These are phyloP conservation scores for Ennomos quercinarius DNA, from an alignment of 2,888 invertebrate genomes.

Conservation along the genomic window DNA sequence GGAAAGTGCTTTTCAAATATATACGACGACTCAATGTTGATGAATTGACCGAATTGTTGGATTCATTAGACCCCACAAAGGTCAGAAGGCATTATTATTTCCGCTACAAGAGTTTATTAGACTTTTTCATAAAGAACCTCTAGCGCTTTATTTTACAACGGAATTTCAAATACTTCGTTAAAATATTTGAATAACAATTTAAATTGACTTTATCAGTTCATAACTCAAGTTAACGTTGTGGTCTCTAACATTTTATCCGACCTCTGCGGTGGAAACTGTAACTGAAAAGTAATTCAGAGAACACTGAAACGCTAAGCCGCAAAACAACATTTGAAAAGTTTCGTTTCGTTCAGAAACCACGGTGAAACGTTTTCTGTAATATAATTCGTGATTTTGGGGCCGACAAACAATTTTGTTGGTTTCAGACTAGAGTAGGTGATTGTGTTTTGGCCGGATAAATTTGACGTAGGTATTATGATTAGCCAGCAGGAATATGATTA, in stretches of 20 bases:
- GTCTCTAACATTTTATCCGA: slow-evolving; percentile 46
- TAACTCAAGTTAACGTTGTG: slow-evolving; percentile 49
- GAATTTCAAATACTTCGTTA: slow-evolving; percentile 40
- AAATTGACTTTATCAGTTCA: slow-evolving; percentile 52
- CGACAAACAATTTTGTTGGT: slow-evolving; percentile 50
- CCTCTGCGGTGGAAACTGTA: slow-evolving; percentile 55
- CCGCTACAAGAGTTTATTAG: slow-evolving; percentile 39
- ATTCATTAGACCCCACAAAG: slow-evolving; percentile 31
- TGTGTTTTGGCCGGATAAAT: slow-evolving; percentile 12
- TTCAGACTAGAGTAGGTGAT: slow-evolving; percentile 8
- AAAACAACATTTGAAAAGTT: slow-evolving; percentile 66
- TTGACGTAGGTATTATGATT: too few relatives aligned
- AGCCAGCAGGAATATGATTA: too few relatives aligned
- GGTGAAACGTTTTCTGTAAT: slow-evolving; percentile 50
- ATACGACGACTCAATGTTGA: too few relatives aligned
- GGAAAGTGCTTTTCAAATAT: slow-evolving; percentile 18
- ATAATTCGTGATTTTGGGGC: slow-evolving; percentile 53
- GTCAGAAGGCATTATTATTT: slow-evolving; percentile 29
- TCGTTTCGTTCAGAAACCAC: slow-evolving; percentile 55
- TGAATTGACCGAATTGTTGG: slow-evolving; percentile 11
- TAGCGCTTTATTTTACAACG: slow-evolving; percentile 36
- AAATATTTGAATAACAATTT: slow-evolving; percentile 47
- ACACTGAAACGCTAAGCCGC: slow-evolving; percentile 58
- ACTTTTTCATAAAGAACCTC: slow-evolving; percentile 35
- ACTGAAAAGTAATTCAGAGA: slow-evolving; percentile 64